phyloP scores from a whole-genome alignment of 2,113 vertebrate species.

The Oceanodroma tethys region DNA sequence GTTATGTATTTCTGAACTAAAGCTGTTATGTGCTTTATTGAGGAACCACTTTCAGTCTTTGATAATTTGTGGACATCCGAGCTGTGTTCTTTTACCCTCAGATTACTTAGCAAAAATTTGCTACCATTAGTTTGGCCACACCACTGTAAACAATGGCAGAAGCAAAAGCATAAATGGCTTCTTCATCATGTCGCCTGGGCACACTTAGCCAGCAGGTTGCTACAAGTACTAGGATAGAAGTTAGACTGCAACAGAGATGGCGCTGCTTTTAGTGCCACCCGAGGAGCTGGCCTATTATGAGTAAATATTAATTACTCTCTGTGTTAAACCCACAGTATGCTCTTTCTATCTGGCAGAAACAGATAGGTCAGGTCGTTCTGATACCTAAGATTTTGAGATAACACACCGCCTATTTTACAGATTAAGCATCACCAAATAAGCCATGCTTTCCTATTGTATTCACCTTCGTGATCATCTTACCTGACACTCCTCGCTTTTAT shows the following conservation, averaged over 20 bases:
- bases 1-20: not conserved
- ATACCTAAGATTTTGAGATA: not conserved
- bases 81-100: not conserved
- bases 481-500: fast-evolving
- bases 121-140: not conserved
- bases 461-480: not conserved
- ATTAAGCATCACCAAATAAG: not conserved
- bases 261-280: not conserved
- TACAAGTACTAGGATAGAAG: not conserved
- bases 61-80: not conserved
- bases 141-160: fast-evolving
- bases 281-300: not conserved
- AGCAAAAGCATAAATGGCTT: not conserved
- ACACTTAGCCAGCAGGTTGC: not conserved
- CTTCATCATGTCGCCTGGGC: fast-evolving
- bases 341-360: not conserved
- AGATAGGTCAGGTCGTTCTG: not conserved
- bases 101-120: not conserved
- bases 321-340: not conserved
- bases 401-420: not conserved
- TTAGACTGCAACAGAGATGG: not conserved
- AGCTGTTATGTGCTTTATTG: not conserved
- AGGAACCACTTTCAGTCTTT: not conserved
- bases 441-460: not conserved
- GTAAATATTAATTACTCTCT: not conserved